phyloP scores from a whole-genome alignment of 1,140 invertebrate genomes.

The Bombus soroeensis region DNA sequence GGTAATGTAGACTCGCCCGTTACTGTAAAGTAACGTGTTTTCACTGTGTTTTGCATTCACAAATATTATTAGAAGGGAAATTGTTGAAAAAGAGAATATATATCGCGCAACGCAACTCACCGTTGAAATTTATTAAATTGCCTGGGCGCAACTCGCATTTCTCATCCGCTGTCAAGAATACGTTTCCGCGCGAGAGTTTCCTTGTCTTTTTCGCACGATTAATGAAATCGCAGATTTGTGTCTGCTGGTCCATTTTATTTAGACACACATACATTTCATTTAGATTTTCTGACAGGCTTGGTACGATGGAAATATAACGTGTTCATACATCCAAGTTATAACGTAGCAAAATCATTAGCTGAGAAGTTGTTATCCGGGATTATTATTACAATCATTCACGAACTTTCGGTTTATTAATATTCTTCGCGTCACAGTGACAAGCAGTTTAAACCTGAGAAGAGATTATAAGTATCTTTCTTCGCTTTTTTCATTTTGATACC shows the following conservation, averaged over 20 bases:
- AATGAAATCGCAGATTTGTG: slow-evolving; percentile 22
- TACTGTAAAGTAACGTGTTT: neutral
- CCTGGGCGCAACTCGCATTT: slow-evolving; percentile 12
- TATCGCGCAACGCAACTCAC: neutral
- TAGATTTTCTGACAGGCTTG: neutral
- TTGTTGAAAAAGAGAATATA: neutral
- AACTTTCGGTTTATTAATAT: slow-evolving; percentile 1
- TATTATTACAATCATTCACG: neutral
- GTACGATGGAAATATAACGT: neutral
- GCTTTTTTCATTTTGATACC: neutral
- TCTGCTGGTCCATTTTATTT: neutral
- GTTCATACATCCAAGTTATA: neutral
- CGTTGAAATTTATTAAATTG: slow-evolving; percentile 31
- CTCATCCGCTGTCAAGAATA: slow-evolving; percentile 23
- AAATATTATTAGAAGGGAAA: slow-evolving; percentile 6
- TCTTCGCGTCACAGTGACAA: neutral
- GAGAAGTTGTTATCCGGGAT: neutral
- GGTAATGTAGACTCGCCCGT: neutral
- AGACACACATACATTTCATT: neutral
- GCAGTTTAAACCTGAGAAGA: neutral
- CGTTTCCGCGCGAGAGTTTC: slow-evolving; percentile 1
- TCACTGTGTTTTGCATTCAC: neutral
- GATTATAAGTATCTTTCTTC: no score
- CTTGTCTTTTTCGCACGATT: slow-evolving; percentile 7
- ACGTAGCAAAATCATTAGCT: neutral